phyloP scores from a whole-genome alignment of 2,888 invertebrate species.

The Magallana nippona region DNA sequence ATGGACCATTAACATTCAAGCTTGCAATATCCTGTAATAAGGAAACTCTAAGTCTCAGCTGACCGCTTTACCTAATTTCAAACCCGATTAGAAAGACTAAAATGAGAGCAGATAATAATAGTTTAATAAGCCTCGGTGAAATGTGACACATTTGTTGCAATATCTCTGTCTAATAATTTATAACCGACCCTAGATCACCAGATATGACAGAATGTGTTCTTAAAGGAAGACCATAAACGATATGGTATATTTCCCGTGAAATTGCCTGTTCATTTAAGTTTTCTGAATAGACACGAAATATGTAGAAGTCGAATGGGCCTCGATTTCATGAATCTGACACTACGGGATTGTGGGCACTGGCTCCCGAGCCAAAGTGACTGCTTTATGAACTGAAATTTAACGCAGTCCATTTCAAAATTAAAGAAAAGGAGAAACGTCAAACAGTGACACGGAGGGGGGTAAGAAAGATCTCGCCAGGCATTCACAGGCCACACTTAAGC shows the following conservation, averaged over 20 bases:
- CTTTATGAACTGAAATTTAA: not conserved
- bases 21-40: not conserved
- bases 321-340: conserved; percentile 6
- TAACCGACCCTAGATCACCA: not conserved
- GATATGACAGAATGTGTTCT: conserved; percentile 6
- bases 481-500: too few species aligned
- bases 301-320: not conserved
- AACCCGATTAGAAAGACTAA: conserved; percentile 21
- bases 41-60: not conserved
- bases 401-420: conserved; percentile 10
- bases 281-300: conserved; percentile 21
- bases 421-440: not conserved
- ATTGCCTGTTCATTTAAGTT: conserved; percentile 24
- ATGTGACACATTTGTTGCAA: conserved; percentile 29
- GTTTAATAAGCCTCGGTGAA: not conserved
- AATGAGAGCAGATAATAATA: not conserved
- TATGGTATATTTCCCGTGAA: conserved; percentile 29
- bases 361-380: conserved; percentile 1
- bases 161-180: conserved; percentile 18
- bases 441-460: not conserved
- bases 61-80: conserved; percentile 27
- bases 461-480: not conserved
- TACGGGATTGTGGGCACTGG: not conserved
- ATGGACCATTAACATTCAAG: not conserved
- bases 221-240: conserved; percentile 9